Conservation (phyloP, 2,797 vertebrate genomes). For the Acrossocheilus fasciatus region DNA sequence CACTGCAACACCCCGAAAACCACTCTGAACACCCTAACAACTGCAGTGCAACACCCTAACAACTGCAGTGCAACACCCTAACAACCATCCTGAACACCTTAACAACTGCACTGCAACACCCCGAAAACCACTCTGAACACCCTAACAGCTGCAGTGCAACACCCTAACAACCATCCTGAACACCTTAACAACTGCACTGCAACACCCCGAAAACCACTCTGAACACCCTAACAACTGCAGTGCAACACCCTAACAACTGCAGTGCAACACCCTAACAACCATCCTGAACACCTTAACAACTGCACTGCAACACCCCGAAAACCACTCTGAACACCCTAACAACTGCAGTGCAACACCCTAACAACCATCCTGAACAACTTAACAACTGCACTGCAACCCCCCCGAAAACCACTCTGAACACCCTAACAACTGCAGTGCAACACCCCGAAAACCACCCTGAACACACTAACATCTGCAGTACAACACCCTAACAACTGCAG, state of each 20-base stretch:
- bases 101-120: neutral
- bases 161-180: neutral
- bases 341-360: neutral
- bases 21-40: neutral
- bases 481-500: neutral
- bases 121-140: neutral
- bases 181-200: neutral
- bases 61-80: neutral
- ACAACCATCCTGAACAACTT: neutral
- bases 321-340: neutral
- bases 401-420: too few relatives aligned
- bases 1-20: neutral
- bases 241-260: too few relatives aligned
- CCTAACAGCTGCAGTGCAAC: neutral
- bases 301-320: neutral
- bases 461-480: neutral
- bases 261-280: neutral
- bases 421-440: neutral
- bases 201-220: neutral
- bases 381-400: neutral
- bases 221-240: neutral
- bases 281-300: neutral
- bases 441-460: neutral
- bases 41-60: rapidly evolving
- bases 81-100: neutral